These are phyloP conservation scores for Lates japonicus DNA, from an alignment of 2,797 vertebrate genomes.

Conservation along the genomic window DNA sequence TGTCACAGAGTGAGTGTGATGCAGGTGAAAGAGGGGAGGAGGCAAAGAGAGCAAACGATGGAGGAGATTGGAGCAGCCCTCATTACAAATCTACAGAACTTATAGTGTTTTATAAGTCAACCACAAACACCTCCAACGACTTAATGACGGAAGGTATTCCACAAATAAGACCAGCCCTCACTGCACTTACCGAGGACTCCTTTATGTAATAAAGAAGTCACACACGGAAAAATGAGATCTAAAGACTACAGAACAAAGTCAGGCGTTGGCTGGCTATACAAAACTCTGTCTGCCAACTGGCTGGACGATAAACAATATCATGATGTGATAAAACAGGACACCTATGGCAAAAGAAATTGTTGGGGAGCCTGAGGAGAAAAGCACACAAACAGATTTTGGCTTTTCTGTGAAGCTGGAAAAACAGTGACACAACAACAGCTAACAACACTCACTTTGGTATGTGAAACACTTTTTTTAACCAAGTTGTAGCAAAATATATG, in stretches of 20 bases:
- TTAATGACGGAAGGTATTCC: constrained; percentile 69
- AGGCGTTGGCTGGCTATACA: constrained; percentile 27
- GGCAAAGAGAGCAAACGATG: constrained; percentile 12
- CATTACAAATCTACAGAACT: constrained; percentile 47
- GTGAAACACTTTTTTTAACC: background rate
- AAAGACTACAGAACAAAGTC: constrained; percentile 31
- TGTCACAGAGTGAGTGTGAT: constrained; percentile 68
- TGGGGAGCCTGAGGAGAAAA: constrained; percentile 21
- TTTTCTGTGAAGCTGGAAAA: constrained; percentile 20
- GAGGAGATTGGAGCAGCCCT: constrained; percentile 17
- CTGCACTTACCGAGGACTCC: constrained; percentile 46
- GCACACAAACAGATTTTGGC: constrained; percentile 53
- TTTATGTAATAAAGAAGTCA: constrained; percentile 52
- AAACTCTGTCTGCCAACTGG: constrained; percentile 57
- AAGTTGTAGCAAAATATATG: background rate
- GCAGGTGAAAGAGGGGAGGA: background rate
- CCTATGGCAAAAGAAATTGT: constrained; percentile 17
- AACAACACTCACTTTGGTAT: background rate
- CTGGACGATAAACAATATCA: background rate
- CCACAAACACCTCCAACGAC: constrained; percentile 52
- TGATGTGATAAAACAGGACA: constrained; percentile 53
- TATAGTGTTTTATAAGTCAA: constrained; percentile 68
- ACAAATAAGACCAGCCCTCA: constrained; percentile 47
- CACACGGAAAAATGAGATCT: constrained; percentile 21
- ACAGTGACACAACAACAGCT: constrained; percentile 12